Evolutionary conservation across 2,797 vertebrate genomes (phyloP).

Genomic region (Vultur gryphus): DNA sequence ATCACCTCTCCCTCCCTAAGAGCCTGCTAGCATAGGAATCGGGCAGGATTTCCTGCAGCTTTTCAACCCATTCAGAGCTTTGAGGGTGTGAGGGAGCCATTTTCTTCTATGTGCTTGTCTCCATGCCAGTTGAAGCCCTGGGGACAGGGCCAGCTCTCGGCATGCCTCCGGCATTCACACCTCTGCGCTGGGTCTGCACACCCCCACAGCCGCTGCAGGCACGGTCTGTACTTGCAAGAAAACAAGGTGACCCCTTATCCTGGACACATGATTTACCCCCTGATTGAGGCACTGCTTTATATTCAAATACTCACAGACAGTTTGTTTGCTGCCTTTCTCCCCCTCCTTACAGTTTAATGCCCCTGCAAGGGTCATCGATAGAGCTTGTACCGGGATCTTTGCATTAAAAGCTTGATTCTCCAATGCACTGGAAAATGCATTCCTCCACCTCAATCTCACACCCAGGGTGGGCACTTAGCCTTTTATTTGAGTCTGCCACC

Average conservation of each 20-base stretch:
- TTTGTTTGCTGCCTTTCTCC: neutral
- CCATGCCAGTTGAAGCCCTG: conserved; percentile 9
- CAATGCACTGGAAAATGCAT: neutral
- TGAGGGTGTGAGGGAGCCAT: neutral
- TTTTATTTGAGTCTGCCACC: neutral
- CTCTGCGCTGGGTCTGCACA: neutral
- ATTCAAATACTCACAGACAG: neutral
- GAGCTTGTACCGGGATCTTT: neutral
- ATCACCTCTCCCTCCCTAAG: neutral
- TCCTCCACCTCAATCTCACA: neutral
- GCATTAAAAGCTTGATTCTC: neutral
- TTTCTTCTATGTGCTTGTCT: conserved; percentile 32
- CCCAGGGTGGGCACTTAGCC: neutral
- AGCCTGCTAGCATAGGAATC: neutral
- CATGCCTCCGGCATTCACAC: neutral
- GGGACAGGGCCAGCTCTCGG: neutral
- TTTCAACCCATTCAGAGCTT: conserved; percentile 32
- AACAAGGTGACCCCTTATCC: neutral
- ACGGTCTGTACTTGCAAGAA: neutral
- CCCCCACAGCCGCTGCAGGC: rapidly evolving
- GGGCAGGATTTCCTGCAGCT: conserved; percentile 50
- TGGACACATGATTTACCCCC: neutral
- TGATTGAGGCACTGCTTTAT: neutral
- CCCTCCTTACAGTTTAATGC: neutral
- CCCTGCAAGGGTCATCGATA: neutral